Conservation (phyloP, 2,888 invertebrate genomes). For the Zygaena filipendulae region DNA sequence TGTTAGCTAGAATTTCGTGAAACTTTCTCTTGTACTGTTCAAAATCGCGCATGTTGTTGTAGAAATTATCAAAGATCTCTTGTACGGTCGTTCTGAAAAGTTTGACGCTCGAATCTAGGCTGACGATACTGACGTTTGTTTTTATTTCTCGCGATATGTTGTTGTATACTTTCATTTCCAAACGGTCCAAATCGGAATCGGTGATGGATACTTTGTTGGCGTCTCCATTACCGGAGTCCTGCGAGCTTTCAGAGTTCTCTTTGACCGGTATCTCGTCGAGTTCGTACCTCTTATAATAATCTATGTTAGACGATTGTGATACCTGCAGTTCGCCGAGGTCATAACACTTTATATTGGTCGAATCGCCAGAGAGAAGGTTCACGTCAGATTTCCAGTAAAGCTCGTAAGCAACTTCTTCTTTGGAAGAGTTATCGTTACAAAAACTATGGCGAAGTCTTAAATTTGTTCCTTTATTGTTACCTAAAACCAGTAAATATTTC, state of each 20-base stretch:
- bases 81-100: conserved; percentile 45
- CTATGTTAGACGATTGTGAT: too few relatives aligned
- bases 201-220: conserved; percentile 25
- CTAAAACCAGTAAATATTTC: too few relatives aligned
- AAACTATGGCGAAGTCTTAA: conserved; percentile 24
- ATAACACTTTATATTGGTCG: conserved; percentile 2
- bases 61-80: conserved; percentile 47
- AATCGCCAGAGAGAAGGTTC: too few relatives aligned
- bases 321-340: not conserved
- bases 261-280: conserved; percentile 42
- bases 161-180: conserved; percentile 34
- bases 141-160: conserved; percentile 38
- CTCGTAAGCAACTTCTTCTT: conserved; percentile 13
- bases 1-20: conserved; percentile 39
- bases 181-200: conserved; percentile 36
- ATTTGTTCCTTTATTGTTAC: too few relatives aligned
- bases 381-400: conserved; percentile 30
- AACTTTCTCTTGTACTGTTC: conserved; percentile 44
- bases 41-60: conserved; percentile 39
- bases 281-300: conserved; percentile 41
- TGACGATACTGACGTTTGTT: conserved; percentile 27
- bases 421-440: conserved; percentile 16
- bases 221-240: conserved; percentile 13
- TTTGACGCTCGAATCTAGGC: conserved; percentile 43
- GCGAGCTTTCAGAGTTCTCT: conserved; percentile 22